Percentiles rank a stretch among this genome's conserved stretches.
Conservation (phyloP, 1,140 invertebrate genomes). For the Batillaria attramentaria region DNA sequence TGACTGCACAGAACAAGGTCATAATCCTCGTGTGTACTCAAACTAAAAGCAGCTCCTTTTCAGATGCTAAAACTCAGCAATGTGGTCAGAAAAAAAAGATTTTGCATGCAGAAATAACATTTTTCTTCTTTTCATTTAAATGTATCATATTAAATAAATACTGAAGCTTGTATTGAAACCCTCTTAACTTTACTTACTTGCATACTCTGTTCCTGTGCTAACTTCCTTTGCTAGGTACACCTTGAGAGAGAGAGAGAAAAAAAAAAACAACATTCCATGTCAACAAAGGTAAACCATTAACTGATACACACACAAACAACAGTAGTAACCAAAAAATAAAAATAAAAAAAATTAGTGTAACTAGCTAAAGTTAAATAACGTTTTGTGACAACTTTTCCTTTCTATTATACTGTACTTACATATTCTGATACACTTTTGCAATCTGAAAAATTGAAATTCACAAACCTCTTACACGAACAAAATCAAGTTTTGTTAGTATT, state of each 20-base stretch:
- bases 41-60: not conserved
- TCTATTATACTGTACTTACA: too few species aligned
- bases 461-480: too few species aligned
- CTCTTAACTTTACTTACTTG: slow-evolving; percentile 81
- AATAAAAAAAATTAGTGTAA: not conserved
- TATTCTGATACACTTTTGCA: too few species aligned
- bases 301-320: not conserved
- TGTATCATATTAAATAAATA: not conserved
- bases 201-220: slow-evolving; percentile 89
- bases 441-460: too few species aligned
- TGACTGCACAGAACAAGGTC: slow-evolving; percentile 80
- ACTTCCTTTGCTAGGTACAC: slow-evolving; percentile 95
- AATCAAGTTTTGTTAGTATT: too few species aligned
- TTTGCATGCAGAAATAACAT: not conserved
- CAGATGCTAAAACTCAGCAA: not conserved
- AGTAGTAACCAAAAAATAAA: not conserved
- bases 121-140: not conserved
- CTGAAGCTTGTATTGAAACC: not conserved
- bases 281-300: not conserved
- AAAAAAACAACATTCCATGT: not conserved
- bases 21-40: not conserved
- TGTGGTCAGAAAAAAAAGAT: not conserved
- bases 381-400: not conserved
- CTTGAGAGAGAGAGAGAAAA: slow-evolving; percentile 68
- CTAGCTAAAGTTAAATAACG: not conserved